A percentile compares a stretch with the other conserved stretches of the same genome.
These are phyloP conservation scores for Netelia virgata DNA, from an alignment of 2,888 invertebrate species.

Conservation along the genomic window DNA sequence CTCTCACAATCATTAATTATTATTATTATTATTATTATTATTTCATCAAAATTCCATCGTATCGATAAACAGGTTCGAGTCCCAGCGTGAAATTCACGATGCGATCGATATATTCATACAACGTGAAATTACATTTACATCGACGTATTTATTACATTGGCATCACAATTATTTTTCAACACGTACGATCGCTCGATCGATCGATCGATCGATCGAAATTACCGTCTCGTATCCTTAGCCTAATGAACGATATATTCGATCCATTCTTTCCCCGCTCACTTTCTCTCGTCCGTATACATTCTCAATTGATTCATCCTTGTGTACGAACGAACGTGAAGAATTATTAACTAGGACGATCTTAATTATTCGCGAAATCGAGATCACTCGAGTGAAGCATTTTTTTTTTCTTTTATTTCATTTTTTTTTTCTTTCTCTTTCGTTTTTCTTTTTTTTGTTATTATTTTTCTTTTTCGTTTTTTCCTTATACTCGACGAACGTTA, in stretches of 20 bases:
- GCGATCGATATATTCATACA: constrained; percentile 35
- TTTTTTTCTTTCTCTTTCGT: constrained; percentile 16
- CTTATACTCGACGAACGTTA: neutral
- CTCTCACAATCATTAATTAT: constrained; percentile 56
- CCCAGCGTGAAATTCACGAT: neutral
- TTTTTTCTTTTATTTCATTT: neutral
- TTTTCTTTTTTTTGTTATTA: neutral
- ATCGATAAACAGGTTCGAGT: neutral
- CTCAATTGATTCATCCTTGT: neutral
- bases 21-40: constrained; percentile 21
- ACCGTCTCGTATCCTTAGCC: constrained; percentile 6
- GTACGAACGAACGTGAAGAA: constrained; percentile 10
- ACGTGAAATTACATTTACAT: constrained; percentile 67
- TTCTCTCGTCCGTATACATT: neutral
- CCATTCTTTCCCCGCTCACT: constrained; percentile 48
- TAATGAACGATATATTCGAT: constrained; percentile 36
- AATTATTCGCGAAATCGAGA: constrained; percentile 58
- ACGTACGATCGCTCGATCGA: constrained; percentile 10
- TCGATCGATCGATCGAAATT: too few relatives aligned
- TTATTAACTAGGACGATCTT: constrained; percentile 34
- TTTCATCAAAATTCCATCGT: constrained; percentile 29
- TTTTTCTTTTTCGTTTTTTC: constrained; percentile 12
- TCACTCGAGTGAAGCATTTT: constrained; percentile 49
- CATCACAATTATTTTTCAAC: constrained; percentile 69
- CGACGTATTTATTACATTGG: constrained; percentile 59